Conservation (phyloP, 2,797 vertebrate species). For the Apodemus agrarius region DNA sequence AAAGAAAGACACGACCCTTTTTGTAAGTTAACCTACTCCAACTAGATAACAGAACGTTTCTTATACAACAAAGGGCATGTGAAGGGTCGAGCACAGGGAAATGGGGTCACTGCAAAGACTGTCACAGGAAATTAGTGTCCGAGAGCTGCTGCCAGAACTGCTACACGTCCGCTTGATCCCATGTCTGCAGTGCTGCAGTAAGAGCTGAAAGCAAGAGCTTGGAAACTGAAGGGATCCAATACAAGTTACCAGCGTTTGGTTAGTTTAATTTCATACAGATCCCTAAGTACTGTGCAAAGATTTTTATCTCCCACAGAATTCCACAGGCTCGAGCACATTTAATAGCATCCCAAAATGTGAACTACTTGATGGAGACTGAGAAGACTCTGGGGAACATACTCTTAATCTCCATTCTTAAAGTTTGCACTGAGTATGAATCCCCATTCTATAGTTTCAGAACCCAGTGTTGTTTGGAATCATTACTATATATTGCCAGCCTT, state of each 20-base stretch:
- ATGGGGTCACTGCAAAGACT: slow-evolving; percentile 9
- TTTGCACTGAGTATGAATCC: background rate
- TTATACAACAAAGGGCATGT: background rate
- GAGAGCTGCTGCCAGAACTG: background rate
- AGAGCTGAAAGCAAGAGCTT: slow-evolving; percentile 41
- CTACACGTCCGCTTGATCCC: background rate
- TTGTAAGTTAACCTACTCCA: slow-evolving; percentile 31
- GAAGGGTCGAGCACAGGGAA: slow-evolving; percentile 36
- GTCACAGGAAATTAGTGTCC: slow-evolving; percentile 17
- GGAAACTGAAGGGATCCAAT: slow-evolving; percentile 53
- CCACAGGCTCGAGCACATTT: background rate
- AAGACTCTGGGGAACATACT: background rate
- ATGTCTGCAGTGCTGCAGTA: background rate
- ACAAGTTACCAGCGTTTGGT: slow-evolving; percentile 13
- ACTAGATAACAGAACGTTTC: slow-evolving; percentile 23
- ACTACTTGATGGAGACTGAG: background rate
- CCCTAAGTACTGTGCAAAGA: background rate
- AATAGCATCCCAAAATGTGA: background rate
- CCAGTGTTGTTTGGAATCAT: background rate
- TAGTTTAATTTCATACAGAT: slow-evolving; percentile 50
- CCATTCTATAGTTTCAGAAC: background rate
- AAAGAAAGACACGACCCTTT: background rate
- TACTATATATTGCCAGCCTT: background rate
- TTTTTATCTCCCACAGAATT: slow-evolving; percentile 16
- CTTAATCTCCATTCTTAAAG: background rate